Evolutionary conservation across 2,113 vertebrate genomes (phyloP).

Genomic region (Lipophrys pholis): DNA sequence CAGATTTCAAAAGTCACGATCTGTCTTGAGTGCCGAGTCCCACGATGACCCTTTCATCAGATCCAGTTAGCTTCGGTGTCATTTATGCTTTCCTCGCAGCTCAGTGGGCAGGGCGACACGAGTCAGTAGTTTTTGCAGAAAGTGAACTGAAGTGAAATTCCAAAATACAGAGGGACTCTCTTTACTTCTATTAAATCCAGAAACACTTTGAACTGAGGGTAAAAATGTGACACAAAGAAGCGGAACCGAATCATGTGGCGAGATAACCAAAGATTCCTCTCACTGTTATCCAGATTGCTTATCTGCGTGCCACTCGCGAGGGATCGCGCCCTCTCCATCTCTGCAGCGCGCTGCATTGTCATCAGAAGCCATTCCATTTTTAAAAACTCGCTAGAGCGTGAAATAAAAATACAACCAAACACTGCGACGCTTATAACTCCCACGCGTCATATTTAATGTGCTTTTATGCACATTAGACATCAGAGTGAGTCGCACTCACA

Average conservation of each 20-base stretch:
- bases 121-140: background rate
- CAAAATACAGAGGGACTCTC: background rate
- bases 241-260: background rate
- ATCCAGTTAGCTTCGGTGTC: background rate
- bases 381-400: background rate
- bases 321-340: background rate
- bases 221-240: background rate
- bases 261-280: background rate
- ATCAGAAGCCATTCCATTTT: background rate
- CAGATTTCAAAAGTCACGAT: background rate
- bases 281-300: background rate
- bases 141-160: background rate
- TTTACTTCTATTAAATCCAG: background rate
- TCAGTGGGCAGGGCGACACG: background rate
- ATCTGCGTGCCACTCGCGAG: background rate
- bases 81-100: background rate
- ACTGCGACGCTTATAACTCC: background rate
- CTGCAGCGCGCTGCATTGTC: background rate
- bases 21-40: background rate
- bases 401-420: constrained; percentile 1
- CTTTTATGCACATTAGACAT: background rate
- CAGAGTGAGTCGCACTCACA: background rate
- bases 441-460: background rate
- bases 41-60: background rate
- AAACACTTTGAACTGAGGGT: background rate